Evolutionary conservation across 2,888 invertebrate species (phyloP).

Genomic region (Diaperis boleti): DNA sequence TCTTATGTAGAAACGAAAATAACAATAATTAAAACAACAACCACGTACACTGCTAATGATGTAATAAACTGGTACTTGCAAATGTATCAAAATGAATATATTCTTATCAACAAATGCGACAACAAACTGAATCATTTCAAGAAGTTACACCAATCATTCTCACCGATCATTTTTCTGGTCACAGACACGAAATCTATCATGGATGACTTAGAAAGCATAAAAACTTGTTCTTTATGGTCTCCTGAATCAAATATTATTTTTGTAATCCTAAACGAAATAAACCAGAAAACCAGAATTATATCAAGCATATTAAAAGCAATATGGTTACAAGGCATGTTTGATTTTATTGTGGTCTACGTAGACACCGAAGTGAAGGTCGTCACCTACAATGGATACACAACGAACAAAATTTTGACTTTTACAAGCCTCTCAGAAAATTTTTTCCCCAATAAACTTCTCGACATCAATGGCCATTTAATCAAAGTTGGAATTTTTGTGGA

Average conservation of each 20-base stretch:
- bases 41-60: background rate
- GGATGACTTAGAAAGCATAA: background rate
- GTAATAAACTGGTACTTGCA: conserved; percentile 3
- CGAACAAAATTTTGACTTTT: background rate
- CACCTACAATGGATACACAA: conserved; percentile 6
- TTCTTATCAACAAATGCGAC: background rate
- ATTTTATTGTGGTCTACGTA: conserved; percentile 15
- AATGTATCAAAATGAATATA: background rate
- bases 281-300: background rate
- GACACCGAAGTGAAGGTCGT: background rate
- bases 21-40: background rate
- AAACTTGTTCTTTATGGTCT: conserved; percentile 2
- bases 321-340: conserved; percentile 4
- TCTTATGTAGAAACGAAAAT: background rate
- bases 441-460: conserved; percentile 21
- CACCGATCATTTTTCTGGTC: background rate
- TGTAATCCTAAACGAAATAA: background rate
- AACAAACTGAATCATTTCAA: background rate
- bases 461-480: conserved; percentile 9
- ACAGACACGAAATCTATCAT: background rate
- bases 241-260: conserved; percentile 18
- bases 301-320: background rate
- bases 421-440: background rate
- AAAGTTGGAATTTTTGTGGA: conserved; percentile 16
- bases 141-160: background rate